A percentile compares a stretch with the other conserved stretches of the same genome.
phyloP scores from a whole-genome alignment of 2,888 invertebrate species.

The Drosophila diplacantha region DNA sequence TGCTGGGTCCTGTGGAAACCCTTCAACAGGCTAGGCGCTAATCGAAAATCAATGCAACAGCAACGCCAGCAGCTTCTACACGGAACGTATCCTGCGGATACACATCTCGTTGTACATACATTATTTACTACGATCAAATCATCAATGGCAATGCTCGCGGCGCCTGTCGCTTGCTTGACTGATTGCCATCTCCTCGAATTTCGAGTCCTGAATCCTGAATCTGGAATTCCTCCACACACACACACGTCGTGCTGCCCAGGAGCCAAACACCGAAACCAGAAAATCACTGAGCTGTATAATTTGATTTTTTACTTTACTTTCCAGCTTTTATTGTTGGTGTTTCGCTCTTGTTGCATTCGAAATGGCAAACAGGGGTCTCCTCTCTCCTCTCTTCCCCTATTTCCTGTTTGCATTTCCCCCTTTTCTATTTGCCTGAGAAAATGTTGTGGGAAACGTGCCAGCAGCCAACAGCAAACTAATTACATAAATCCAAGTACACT shows the following conservation, averaged over 20 bases:
- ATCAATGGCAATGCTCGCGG: constrained; percentile 56
- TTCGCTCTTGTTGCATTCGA: constrained; percentile 11
- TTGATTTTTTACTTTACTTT: constrained; percentile 63
- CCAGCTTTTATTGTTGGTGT: constrained; percentile 29
- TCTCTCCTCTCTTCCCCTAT: background rate
- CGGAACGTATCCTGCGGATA: constrained; percentile 30
- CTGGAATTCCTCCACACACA: background rate
- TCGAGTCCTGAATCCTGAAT: constrained; percentile 2
- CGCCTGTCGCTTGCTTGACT: constrained; percentile 57
- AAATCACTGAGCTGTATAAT: constrained; percentile 77
- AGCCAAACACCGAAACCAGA: constrained; percentile 65
- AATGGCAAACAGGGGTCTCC: constrained; percentile 9
- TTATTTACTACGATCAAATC: constrained; percentile 65
- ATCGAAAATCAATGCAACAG: constrained; percentile 66
- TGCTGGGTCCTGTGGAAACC: constrained; percentile 41
- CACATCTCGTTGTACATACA: constrained; percentile 43
- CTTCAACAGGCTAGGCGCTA: constrained; percentile 50
- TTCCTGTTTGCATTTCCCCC: constrained; percentile 8
- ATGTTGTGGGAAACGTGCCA: constrained; percentile 16
- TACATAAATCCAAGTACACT: constrained; percentile 44
- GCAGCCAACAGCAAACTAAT: constrained; percentile 49
- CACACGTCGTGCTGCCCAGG: constrained; percentile 2
- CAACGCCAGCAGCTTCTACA: constrained; percentile 28
- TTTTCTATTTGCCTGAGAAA: constrained; percentile 7
- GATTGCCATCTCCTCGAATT: constrained; percentile 45